Percentiles rank a stretch among this genome's conserved stretches.
Evolutionary conservation across 2,797 vertebrate species (phyloP).

Genomic region (Nyctalus aviator): DNA sequence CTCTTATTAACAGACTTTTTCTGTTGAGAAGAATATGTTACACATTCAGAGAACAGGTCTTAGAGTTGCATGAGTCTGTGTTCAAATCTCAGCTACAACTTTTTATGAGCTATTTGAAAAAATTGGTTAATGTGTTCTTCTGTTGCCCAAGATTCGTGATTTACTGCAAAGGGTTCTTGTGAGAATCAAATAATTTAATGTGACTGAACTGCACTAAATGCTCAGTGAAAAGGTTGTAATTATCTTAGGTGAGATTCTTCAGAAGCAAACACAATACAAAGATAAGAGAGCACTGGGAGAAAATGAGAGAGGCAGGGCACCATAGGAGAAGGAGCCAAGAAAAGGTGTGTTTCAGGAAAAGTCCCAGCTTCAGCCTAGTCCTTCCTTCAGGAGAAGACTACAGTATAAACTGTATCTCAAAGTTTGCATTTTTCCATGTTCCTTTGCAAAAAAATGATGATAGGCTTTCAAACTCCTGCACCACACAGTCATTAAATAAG

Average conservation of each 20-base stretch:
- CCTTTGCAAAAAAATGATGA: background rate
- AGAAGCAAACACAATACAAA: background rate
- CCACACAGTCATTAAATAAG: background rate
- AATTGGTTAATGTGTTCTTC: background rate
- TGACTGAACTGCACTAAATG: background rate
- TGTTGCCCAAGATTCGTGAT: background rate
- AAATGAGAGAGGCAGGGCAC: background rate
- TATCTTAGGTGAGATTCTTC: background rate
- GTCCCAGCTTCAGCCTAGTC: background rate
- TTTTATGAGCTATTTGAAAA: background rate
- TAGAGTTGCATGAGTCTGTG: background rate
- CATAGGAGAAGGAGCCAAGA: background rate
- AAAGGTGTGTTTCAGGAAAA: background rate
- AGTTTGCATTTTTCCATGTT: background rate
- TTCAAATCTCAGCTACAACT: background rate
- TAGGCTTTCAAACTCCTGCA: background rate
- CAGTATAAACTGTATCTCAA: background rate
- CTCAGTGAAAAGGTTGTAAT: background rate
- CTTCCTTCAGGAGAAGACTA: background rate
- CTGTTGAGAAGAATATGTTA: background rate
- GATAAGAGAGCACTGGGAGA: background rate
- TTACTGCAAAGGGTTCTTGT: background rate
- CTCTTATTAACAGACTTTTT: background rate
- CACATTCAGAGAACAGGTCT: background rate
- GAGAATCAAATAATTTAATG: background rate